Evolutionary conservation across 2,113 vertebrate genomes (phyloP).

Genomic region (Elaphurus davidianus): DNA sequence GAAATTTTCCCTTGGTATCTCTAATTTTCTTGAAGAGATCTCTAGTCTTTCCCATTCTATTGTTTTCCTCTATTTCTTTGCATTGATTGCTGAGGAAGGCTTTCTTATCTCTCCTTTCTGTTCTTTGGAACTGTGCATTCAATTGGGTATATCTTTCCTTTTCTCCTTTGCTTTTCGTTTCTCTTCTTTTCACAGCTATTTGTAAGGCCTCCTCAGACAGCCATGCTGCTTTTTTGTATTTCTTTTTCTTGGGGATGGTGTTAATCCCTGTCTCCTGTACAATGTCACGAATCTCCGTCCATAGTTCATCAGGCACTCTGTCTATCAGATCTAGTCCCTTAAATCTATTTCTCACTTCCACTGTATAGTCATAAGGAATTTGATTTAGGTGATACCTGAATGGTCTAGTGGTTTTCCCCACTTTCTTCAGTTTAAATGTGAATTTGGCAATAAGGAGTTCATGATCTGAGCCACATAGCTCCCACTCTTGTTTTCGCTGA

Average conservation of each 20-base stretch:
- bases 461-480: neutral
- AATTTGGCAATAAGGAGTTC: neutral
- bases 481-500: neutral
- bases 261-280: neutral
- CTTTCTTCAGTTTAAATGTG: neutral
- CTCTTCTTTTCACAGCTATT: neutral
- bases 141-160: neutral
- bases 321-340: neutral
- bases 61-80: neutral
- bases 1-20: neutral
- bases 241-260: neutral
- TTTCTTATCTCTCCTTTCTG: neutral
- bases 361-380: neutral
- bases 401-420: neutral
- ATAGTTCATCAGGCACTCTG: neutral
- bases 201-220: neutral
- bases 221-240: neutral
- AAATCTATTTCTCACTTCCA: neutral
- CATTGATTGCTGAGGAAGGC: neutral
- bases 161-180: rapidly evolving
- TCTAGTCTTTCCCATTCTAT: neutral
- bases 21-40: neutral
- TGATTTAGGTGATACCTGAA: neutral
- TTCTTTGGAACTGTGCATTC: neutral
- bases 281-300: rapidly evolving